Percentiles rank a stretch among this genome's conserved stretches.
Conservation (phyloP, 2,113 vertebrate genomes). For the Carollia perspicillata region DNA sequence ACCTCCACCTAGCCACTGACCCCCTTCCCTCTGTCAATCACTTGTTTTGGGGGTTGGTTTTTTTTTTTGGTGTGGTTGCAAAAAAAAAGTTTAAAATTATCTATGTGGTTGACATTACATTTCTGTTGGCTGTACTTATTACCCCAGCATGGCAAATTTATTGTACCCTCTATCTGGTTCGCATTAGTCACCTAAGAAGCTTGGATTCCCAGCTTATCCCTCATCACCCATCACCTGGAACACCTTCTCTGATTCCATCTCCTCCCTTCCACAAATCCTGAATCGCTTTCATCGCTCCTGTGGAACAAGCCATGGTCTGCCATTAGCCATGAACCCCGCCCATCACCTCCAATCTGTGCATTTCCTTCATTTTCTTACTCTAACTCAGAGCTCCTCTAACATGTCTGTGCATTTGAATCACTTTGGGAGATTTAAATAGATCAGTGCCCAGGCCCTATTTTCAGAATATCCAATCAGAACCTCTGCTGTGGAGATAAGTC, state of each 20-base stretch:
- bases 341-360: background rate
- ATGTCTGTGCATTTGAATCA: background rate
- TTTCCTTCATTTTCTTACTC: background rate
- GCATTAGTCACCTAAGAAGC: background rate
- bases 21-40: no score
- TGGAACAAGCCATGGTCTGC: background rate
- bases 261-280: background rate
- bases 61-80: background rate
- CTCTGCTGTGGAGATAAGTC: background rate
- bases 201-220: background rate
- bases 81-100: background rate
- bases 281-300: background rate
- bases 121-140: background rate
- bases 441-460: background rate
- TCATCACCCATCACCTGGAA: background rate
- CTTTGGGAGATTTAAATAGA: background rate
- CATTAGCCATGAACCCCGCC: background rate
- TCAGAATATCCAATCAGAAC: background rate
- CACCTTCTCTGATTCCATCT: background rate
- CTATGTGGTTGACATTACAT: background rate
- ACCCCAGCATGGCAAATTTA: background rate
- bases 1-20: no score
- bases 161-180: background rate
- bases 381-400: background rate
- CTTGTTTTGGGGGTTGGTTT: no score